phyloP scores from a whole-genome alignment of 2,888 invertebrate genomes.

The Diplazon laetatorius region DNA sequence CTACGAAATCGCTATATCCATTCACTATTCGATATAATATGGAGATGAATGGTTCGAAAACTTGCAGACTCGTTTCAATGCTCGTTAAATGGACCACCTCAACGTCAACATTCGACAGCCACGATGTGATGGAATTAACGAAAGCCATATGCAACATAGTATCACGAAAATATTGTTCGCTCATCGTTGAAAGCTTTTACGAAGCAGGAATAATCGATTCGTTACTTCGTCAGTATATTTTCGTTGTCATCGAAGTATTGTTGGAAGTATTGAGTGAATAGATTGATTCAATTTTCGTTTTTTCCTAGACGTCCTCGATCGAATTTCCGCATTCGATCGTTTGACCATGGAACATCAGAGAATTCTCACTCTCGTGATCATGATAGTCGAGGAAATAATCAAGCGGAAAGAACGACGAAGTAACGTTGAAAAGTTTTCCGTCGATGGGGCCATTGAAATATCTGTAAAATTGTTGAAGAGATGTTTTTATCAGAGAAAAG shows the following conservation, averaged over 20 bases:
- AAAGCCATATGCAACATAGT: slow-evolving; percentile 72
- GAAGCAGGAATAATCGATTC: slow-evolving; percentile 61
- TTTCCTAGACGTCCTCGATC: slow-evolving; percentile 67
- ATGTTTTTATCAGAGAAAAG: slow-evolving; percentile 65
- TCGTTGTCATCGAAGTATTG: no score
- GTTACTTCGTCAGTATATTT: slow-evolving; percentile 68
- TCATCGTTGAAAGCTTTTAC: slow-evolving; percentile 67
- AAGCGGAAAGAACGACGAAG: slow-evolving; percentile 51
- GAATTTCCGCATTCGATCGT: slow-evolving; percentile 65
- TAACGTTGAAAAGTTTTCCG: slow-evolving; percentile 57
- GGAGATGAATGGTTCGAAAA: not conserved
- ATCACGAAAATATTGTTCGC: slow-evolving; percentile 29
- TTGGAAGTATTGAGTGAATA: no score
- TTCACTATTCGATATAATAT: slow-evolving; percentile 65
- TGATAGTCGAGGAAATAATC: slow-evolving; percentile 69
- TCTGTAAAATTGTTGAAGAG: slow-evolving; percentile 68
- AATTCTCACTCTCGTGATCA: slow-evolving; percentile 72
- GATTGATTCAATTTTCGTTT: not conserved
- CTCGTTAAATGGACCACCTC: slow-evolving; percentile 70
- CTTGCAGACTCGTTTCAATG: slow-evolving; percentile 69
- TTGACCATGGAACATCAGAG: slow-evolving; percentile 72
- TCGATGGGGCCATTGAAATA: slow-evolving; percentile 65
- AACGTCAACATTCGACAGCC: slow-evolving; percentile 63
- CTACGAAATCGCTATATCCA: slow-evolving; percentile 70
- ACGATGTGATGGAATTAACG: slow-evolving; percentile 61